A percentile compares a stretch with the other conserved stretches of the same genome.
Conservation (phyloP, 2,797 vertebrate genomes). For the Sebastes taczanowskii region DNA sequence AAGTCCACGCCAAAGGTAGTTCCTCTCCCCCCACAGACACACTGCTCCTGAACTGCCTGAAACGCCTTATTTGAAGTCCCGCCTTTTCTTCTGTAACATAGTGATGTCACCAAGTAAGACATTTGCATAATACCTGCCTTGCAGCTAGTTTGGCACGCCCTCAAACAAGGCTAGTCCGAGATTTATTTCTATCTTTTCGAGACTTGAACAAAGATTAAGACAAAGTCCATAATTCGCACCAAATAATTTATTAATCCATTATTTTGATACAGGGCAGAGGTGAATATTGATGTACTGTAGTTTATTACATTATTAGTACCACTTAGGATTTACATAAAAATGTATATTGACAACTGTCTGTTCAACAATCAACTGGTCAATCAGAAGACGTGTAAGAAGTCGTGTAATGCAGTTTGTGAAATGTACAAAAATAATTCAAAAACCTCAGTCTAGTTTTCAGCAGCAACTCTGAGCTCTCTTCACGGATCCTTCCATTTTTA, state of each 20-base stretch:
- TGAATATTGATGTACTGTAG: constrained; percentile 51
- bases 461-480: constrained; percentile 3
- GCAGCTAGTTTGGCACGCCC: too few species aligned
- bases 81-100: too few species aligned
- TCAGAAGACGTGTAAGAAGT: constrained; percentile 5
- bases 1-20: rapidly evolving
- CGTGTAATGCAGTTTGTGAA: background rate
- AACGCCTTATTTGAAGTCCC: too few species aligned
- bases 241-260: constrained; percentile 69
- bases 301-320: constrained; percentile 50
- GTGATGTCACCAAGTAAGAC: too few species aligned
- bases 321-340: constrained; percentile 52
- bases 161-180: background rate
- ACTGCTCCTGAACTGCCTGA: too few species aligned
- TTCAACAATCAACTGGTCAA: constrained; percentile 68
- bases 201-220: background rate
- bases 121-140: too few species aligned
- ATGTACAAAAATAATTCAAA: constrained; percentile 51
- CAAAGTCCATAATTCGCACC: constrained; percentile 16
- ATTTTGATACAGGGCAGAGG: constrained; percentile 50
- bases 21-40: too few species aligned
- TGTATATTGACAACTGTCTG: constrained; percentile 10
- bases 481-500: rapidly evolving
- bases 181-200: background rate
- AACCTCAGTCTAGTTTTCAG: constrained; percentile 10